These are phyloP conservation scores for Pseudonaja textilis DNA, from an alignment of 2,113 vertebrate genomes.

Conservation along the genomic window DNA sequence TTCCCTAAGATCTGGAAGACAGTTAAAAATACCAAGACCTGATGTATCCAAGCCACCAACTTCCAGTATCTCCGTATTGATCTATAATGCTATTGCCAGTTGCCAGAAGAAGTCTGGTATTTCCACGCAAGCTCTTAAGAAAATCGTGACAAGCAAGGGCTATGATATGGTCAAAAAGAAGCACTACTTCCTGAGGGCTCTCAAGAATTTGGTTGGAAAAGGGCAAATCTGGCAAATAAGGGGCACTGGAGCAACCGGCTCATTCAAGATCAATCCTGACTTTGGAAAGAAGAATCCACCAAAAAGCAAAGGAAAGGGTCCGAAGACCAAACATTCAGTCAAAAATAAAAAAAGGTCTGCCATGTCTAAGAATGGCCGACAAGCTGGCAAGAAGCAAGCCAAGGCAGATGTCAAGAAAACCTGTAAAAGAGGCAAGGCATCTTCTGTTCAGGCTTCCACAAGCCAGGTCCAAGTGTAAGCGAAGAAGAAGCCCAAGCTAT, in stretches of 20 bases:
- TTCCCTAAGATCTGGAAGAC: neutral
- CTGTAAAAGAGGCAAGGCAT: neutral
- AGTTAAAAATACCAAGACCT: neutral
- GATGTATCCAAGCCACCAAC: neutral
- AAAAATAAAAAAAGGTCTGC: neutral
- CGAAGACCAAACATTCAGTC: neutral
- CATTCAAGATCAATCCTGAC: constrained; percentile 13
- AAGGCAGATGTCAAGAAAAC: neutral
- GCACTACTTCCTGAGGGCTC: constrained; percentile 4
- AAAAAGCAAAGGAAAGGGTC: neutral
- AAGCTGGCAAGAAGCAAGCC: neutral
- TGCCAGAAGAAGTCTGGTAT: neutral
- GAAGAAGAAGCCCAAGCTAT: neutral
- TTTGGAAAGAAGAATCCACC: neutral
- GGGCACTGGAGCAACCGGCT: neutral
- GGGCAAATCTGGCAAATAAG: constrained; percentile 13
- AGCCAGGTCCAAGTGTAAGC: neutral
- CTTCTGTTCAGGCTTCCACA: neutral
- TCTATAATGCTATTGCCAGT: neutral
- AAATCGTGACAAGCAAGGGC: neutral
- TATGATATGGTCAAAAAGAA: constrained; percentile 9
- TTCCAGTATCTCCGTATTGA: constrained; percentile 5
- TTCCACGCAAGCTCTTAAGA: constrained; percentile 1
- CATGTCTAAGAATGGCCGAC: neutral
- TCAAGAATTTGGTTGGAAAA: neutral